Evolutionary conservation across 2,113 vertebrate species (phyloP), one percentile per base, ranked within the genome.

Genomic region (Pteruthius melanotis): DNA sequence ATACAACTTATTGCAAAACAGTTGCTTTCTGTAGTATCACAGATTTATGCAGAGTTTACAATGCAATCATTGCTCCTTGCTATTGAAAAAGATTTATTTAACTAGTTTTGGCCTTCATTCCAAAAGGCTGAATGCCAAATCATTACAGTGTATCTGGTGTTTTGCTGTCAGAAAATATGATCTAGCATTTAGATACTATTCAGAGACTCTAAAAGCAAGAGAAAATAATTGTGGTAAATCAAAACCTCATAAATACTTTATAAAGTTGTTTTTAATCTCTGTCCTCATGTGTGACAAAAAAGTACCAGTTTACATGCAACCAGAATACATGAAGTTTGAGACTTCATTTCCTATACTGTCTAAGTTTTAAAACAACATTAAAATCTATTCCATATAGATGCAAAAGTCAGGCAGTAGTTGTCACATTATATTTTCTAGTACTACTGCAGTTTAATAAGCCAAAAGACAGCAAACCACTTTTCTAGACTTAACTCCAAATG

Each of bases 121-220:
- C 95, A 97, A 93, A 95, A 92, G 92, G 96, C 87, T 88, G 95
- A 87, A 91, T 97, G 82, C 87, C 94, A 97, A 93, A 95, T 96
- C 93, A 97, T 97, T 97, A 96, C 96, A 96, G 90, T 95, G 89
- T 97, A 97, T 96, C 96, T 97, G 95, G 95, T 97, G 90, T 95
- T 96, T 94, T 94, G 83, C 96, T 97, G 94, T 97, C 96, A 97
- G 96, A 97, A 97, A 96, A 95, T 96, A 96, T 96, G 96, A 97
- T 97, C 96, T 97, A 96, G 90, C 90, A 96, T 96, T 97, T 94
- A 87, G 93, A 97, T 96, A 90, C 96, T 94, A 90, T 64, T 94
- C 93, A 97, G 90, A 90, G 37, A 82, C 91, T 94, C 94, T 95
- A 90, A 97, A 91, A 95, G 83, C 54, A 83, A 96, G 85, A 95